Percentiles rank a stretch among this genome's conserved stretches.
These are phyloP conservation scores for Coranthus polyacanthus DNA, from an alignment of 2,797 vertebrate genomes.

Conservation along the genomic window DNA sequence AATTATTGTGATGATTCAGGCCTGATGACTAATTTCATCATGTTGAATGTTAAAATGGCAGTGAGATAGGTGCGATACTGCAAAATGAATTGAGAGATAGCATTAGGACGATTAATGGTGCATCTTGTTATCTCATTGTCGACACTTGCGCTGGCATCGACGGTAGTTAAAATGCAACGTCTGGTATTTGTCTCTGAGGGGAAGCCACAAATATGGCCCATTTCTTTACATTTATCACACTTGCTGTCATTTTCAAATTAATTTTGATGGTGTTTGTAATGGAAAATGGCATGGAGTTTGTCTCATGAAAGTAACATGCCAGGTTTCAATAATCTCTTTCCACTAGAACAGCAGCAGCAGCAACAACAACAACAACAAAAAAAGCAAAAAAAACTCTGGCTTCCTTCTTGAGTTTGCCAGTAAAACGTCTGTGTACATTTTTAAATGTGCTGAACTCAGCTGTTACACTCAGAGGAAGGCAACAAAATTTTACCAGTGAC, in stretches of 20 bases:
- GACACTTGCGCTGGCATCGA: conserved; percentile 23
- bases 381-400: neutral
- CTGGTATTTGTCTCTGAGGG: too few relatives aligned
- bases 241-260: neutral
- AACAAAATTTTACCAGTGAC: conserved; percentile 43
- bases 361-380: too few relatives aligned
- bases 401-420: neutral
- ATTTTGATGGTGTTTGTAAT: neutral
- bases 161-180: too few relatives aligned
- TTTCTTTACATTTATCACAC: too few relatives aligned
- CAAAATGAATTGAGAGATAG: conserved; percentile 10
- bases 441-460: conserved; percentile 37
- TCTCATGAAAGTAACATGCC: conserved; percentile 9
- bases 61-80: conserved; percentile 2
- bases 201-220: too few relatives aligned
- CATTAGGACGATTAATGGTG: neutral
- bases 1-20: conserved; percentile 3
- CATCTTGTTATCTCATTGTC: conserved; percentile 12
- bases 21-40: neutral
- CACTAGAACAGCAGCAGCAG: too few relatives aligned
- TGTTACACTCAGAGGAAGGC: conserved; percentile 13
- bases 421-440: conserved; percentile 2
- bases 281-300: neutral
- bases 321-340: conserved; percentile 10
- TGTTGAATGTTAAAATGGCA: neutral